A percentile compares a stretch with the other conserved stretches of the same genome.
phyloP scores from a whole-genome alignment of 1,140 invertebrate genomes.

The Cydia strobilella region DNA sequence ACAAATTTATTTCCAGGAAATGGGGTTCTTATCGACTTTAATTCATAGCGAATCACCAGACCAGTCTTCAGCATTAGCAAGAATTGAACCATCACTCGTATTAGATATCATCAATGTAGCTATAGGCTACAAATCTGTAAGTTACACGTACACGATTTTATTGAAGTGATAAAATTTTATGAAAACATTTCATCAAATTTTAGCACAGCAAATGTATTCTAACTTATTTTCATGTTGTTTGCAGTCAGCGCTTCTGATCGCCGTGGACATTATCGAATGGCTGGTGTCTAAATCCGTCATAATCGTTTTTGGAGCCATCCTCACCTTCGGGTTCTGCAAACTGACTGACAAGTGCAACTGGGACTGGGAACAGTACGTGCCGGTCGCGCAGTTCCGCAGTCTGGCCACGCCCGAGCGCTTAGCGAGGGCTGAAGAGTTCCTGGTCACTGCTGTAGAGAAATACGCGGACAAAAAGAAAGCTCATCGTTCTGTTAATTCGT shows the following conservation, averaged over 20 bases:
- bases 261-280: constrained; percentile 34
- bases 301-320: constrained; percentile 32
- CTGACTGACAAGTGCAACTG: constrained; percentile 37
- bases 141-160: neutral
- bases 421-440: constrained; percentile 34
- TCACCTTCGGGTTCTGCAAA: constrained; percentile 38
- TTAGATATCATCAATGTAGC: neutral
- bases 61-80: constrained; percentile 9
- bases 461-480: constrained; percentile 34
- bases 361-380: constrained; percentile 31
- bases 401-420: constrained; percentile 35
- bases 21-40: constrained; percentile 2
- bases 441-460: constrained; percentile 34
- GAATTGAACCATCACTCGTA: constrained; percentile 5
- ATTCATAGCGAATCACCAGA: neutral
- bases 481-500: neutral
- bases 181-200: neutral
- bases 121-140: constrained; percentile 33
- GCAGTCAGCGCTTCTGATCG: constrained; percentile 34
- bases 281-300: constrained; percentile 33
- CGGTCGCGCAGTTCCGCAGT: constrained; percentile 30
- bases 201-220: neutral
- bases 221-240: neutral
- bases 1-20: neutral
- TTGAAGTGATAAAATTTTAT: neutral